phyloP scores from a whole-genome alignment of 2,113 vertebrate species.

The Centropus bengalensis region DNA sequence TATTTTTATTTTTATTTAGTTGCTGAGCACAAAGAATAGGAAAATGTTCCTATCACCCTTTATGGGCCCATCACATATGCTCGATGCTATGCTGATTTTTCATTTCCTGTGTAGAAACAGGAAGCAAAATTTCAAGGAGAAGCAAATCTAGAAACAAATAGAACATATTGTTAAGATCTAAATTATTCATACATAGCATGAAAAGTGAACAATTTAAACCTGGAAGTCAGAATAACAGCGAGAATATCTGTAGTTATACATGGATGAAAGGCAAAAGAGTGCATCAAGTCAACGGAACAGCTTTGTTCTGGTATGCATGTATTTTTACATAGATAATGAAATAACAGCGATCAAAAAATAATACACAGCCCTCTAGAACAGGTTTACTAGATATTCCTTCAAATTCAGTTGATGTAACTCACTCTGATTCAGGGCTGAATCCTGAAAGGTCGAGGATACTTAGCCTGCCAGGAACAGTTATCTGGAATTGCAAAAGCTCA shows the following conservation, averaged over 20 bases:
- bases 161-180: not conserved
- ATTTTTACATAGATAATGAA: constrained; percentile 11
- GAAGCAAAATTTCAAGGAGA: not conserved
- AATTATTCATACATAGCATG: not conserved
- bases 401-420: not conserved
- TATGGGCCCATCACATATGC: not conserved
- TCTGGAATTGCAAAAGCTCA: not conserved
- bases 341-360: not conserved
- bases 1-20: not conserved
- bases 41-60: not conserved
- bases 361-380: not conserved
- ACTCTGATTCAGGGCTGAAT: not conserved
- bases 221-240: not conserved
- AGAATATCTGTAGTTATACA: not conserved
- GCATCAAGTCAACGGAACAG: not conserved
- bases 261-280: not conserved
- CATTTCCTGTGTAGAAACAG: not conserved
- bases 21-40: not conserved
- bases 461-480: not conserved
- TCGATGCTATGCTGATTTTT: not conserved
- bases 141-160: not conserved
- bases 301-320: not conserved
- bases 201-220: not conserved
- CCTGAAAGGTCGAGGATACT: not conserved
- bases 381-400: not conserved